These are phyloP conservation scores for Prorops nasuta DNA, from an alignment of 1,140 invertebrate genomes.

Conservation along the genomic window DNA sequence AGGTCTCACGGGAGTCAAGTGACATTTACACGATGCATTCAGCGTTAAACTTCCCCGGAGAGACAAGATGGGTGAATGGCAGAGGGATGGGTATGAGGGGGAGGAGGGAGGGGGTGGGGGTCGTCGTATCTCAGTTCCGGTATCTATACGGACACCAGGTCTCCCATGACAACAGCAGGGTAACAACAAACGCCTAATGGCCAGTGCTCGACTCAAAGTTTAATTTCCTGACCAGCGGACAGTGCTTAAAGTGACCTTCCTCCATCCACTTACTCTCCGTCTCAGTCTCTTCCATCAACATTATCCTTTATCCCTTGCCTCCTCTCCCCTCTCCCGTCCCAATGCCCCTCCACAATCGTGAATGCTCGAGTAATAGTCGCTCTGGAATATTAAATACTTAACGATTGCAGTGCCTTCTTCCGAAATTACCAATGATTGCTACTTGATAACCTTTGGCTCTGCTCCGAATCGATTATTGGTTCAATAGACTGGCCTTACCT, in stretches of 20 bases:
- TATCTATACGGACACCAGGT: constrained; percentile 46
- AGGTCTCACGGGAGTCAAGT: constrained; percentile 30
- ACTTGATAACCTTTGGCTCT: neutral
- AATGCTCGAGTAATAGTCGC: constrained; percentile 11
- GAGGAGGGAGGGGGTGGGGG: constrained; percentile 17
- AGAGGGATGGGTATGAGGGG: constrained; percentile 15
- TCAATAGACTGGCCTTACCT: too few relatives aligned
- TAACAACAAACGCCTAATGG: constrained; percentile 55
- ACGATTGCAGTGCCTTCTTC: neutral
- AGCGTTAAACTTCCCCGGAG: constrained; percentile 35
- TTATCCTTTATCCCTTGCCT: constrained; percentile 10
- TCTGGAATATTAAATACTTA: constrained; percentile 23
- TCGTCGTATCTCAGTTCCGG: constrained; percentile 49
- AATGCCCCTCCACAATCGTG: neutral
- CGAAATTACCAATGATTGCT: constrained; percentile 9
- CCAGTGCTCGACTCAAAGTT: constrained; percentile 50
- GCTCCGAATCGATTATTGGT: neutral
- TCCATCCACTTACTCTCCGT: constrained; percentile 10
- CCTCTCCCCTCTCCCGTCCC: neutral
- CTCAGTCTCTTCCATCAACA: constrained; percentile 4
- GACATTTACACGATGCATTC: constrained; percentile 46
- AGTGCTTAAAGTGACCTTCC: constrained; percentile 43
- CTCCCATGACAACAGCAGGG: constrained; percentile 50
- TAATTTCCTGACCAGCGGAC: constrained; percentile 52
- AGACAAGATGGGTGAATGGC: constrained; percentile 18